phyloP scores from a whole-genome alignment of 2,797 vertebrate species.

The Propithecus deckenii region DNA sequence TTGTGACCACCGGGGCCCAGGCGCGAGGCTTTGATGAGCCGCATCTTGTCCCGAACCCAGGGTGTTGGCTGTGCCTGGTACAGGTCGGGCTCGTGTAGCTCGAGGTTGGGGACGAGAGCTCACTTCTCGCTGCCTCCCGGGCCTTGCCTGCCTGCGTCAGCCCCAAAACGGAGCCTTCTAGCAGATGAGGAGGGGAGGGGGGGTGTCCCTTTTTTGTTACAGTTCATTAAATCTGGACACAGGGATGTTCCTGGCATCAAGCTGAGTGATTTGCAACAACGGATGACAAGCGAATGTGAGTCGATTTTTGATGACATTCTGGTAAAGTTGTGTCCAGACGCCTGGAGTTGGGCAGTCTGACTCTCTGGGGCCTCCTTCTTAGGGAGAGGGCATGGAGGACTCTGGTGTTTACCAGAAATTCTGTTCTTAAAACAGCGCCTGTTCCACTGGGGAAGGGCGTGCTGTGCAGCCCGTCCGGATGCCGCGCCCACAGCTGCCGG shows the following conservation, averaged over 20 bases:
- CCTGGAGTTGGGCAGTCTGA: neutral
- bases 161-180: fast-evolving
- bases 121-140: neutral
- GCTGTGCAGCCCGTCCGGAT: fast-evolving
- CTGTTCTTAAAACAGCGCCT: neutral
- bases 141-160: neutral
- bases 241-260: neutral
- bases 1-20: neutral
- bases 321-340: neutral
- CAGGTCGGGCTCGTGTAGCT: fast-evolving
- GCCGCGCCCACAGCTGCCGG: fast-evolving
- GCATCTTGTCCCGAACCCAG: neutral
- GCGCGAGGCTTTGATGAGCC: neutral
- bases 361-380: neutral
- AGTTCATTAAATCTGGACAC: neutral
- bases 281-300: neutral
- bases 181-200: neutral
- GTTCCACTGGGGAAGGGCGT: fast-evolving
- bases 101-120: fast-evolving
- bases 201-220: neutral
- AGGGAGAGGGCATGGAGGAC: neutral
- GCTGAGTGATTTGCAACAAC: neutral
- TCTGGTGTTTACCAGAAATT: neutral
- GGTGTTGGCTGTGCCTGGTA: neutral
- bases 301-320: neutral